Conservation (phyloP, 2,113 vertebrate species). For the Phocoena phocoena region DNA sequence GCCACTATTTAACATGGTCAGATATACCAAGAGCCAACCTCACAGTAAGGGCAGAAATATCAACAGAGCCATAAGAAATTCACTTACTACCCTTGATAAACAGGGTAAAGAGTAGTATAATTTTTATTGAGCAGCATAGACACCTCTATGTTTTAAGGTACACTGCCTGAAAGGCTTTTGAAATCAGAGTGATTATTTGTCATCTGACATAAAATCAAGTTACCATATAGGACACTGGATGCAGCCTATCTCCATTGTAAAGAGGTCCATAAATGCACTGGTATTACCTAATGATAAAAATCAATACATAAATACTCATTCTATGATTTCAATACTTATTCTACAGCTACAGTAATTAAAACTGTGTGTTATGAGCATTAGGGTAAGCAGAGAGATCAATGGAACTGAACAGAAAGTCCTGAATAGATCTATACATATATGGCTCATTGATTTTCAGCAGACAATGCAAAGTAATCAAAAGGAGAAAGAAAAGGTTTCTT, state of each 20-base stretch:
- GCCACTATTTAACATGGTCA: background rate
- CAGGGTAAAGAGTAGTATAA: background rate
- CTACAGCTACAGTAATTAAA: background rate
- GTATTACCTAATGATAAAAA: background rate
- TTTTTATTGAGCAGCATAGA: background rate
- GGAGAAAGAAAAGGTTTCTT: background rate
- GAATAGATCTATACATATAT: background rate
- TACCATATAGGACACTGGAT: background rate
- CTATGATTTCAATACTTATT: background rate
- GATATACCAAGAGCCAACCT: background rate
- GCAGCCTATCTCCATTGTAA: background rate
- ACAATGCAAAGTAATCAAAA: background rate
- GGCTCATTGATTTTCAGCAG: background rate
- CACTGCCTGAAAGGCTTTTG: background rate
- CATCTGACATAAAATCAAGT: background rate
- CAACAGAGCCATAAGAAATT: background rate
- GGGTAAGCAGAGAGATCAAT: background rate
- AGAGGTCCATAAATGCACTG: background rate
- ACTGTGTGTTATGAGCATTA: background rate
- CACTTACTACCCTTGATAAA: background rate
- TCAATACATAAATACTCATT: background rate
- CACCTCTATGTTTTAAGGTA: background rate
- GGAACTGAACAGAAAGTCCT: background rate
- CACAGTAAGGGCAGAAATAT: background rate
- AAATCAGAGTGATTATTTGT: slow-evolving; percentile 22